Evolutionary conservation across 2,888 invertebrate species (phyloP), one percentile per base, ranked within the genome.

Genomic region (Acanthopleura granulata): DNA sequence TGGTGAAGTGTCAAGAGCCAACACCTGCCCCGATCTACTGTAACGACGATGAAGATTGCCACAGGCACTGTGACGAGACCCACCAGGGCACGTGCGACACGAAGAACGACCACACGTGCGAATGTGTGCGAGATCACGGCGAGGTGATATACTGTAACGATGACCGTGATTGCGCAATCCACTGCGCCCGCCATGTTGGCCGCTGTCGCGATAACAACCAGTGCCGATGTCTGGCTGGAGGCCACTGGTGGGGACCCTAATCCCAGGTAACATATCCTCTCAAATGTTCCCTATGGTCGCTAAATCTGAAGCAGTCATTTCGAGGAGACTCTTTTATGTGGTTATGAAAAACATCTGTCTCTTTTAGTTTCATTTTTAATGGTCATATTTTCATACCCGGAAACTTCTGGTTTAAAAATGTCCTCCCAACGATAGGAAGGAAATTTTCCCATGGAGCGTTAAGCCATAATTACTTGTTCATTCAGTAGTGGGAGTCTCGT

Each of bases 81-180:
- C 57, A 57, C 12, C 57, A 57, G 12, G 57, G 57, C 57, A 18
- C 18, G n/a, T 57, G 57, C 22, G 18, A 57, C 22, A 57, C 57
- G n/a, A 4, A 3, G 22, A 22, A 22, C 22, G 22, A 57, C 12
- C 57, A 57, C 57, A 57, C 57, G 3, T 57, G 57, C 12, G 57
- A 57, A 22, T 57, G 57, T 12, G 57, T 57, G n/a, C 3, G 57
- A 22, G 57, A 57, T 57, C 57, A 57, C 18, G 57, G 57, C 1
- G 57, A 57, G 12, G 57, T 57, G 22, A 57, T 57, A 18, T 27
- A 27, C 66, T 66, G 66, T 27, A 66, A 66, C 29, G 66, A 66
- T 25, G 29, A 66, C 29, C 25, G 14, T 6, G 66, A 66, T 14
- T 66, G 66, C 25, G 25, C 15, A 22, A 18, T 16, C 66, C 66